Percentiles rank a stretch among this genome's conserved stretches.
Evolutionary conservation across 2,113 vertebrate genomes (phyloP).

Genomic region (Nyctereutes procyonoides): DNA sequence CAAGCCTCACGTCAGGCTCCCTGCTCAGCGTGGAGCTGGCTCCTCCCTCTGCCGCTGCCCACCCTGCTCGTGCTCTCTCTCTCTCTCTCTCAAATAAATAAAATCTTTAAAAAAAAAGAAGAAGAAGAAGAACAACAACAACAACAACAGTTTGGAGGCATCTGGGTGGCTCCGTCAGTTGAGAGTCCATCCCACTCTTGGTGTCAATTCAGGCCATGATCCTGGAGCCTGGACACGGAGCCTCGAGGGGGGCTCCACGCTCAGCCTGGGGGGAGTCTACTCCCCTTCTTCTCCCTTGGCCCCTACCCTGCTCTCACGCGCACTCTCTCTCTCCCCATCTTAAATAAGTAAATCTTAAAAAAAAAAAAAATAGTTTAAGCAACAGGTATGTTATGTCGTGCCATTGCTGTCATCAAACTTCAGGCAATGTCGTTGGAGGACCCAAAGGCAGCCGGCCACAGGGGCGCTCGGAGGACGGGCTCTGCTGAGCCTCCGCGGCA

Average conservation of each 20-base stretch:
- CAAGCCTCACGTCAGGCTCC: no score
- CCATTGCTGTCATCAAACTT: conserved; percentile 5
- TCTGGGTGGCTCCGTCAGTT: background rate
- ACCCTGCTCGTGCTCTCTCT: no score
- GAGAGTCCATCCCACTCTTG: background rate
- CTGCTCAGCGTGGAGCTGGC: no score
- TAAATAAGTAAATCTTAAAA: background rate
- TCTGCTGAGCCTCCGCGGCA: background rate
- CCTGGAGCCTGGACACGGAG: background rate
- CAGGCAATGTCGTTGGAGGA: background rate
- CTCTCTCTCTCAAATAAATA: no score
- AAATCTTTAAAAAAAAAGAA: background rate
- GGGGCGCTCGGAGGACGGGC: background rate
- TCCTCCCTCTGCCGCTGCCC: no score
- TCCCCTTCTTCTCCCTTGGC: background rate
- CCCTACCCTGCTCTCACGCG: background rate
- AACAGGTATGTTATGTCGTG: background rate
- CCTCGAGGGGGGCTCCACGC: background rate
- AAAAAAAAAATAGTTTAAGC: background rate
- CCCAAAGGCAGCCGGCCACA: background rate
- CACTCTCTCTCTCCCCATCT: background rate
- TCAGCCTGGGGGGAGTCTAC: background rate
- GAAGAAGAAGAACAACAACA: conserved; percentile 29
- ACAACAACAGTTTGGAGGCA: background rate
- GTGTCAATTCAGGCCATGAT: background rate